Percentiles rank a stretch among this genome's conserved stretches.
Evolutionary conservation across 1,140 invertebrate genomes (phyloP).

Genomic region (Vanessa atalanta): DNA sequence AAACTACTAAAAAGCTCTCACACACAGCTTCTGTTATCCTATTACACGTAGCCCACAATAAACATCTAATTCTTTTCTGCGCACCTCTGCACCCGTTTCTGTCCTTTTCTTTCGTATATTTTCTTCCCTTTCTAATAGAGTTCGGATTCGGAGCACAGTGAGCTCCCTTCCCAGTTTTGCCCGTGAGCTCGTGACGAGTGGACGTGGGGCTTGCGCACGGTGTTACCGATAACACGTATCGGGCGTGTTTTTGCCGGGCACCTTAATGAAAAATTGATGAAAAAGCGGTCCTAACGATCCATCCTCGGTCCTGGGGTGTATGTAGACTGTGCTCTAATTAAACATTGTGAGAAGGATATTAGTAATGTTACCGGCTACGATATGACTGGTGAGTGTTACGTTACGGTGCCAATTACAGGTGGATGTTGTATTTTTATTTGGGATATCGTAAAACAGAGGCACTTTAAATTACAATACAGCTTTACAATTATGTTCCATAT

Average conservation of each 20-base stretch:
- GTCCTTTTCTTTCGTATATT: slow-evolving; percentile 48
- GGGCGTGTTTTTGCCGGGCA: slow-evolving; percentile 63
- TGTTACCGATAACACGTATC: slow-evolving; percentile 45
- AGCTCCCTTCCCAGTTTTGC: slow-evolving; percentile 70
- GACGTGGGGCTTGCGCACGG: slow-evolving; percentile 46
- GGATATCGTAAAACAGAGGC: background rate
- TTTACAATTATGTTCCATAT: no score
- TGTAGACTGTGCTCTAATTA: slow-evolving; percentile 56
- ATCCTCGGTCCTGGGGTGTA: slow-evolving; percentile 41
- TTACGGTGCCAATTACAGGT: slow-evolving; percentile 28
- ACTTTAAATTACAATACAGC: background rate
- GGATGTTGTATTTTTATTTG: slow-evolving; percentile 12
- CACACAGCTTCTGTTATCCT: slow-evolving; percentile 71
- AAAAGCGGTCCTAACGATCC: slow-evolving; percentile 56
- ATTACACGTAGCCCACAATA: slow-evolving; percentile 76
- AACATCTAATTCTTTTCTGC: slow-evolving; percentile 79
- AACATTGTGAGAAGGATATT: slow-evolving; percentile 57
- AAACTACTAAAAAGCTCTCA: slow-evolving; percentile 63
- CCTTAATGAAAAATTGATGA: slow-evolving; percentile 73
- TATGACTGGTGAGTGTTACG: slow-evolving; percentile 56
- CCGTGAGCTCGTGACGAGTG: slow-evolving; percentile 54
- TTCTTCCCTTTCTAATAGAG: slow-evolving; percentile 50
- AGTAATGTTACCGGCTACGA: slow-evolving; percentile 46
- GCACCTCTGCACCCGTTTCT: slow-evolving; percentile 69
- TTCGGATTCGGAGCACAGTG: slow-evolving; percentile 59